Evolutionary conservation across 2,797 vertebrate genomes (phyloP).

Genomic region (Mastacembelus armatus): DNA sequence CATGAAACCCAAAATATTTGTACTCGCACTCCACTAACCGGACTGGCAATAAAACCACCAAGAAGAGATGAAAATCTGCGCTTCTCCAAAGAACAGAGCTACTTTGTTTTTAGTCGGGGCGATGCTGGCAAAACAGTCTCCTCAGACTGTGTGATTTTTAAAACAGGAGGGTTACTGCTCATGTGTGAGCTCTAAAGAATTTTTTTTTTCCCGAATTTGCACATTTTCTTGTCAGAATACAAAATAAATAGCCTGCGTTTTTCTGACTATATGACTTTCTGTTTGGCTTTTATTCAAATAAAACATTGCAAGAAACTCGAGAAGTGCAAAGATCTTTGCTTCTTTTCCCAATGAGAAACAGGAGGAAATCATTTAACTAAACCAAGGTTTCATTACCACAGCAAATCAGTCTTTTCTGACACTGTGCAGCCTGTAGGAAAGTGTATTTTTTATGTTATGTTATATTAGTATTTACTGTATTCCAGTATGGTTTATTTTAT

Average conservation of each 20-base stretch:
- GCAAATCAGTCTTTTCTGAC: too few species aligned
- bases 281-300: neutral
- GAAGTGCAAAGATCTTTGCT: too few species aligned
- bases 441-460: too few species aligned
- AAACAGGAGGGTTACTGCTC: slow-evolving; percentile 36
- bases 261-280: neutral
- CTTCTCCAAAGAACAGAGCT: slow-evolving; percentile 60
- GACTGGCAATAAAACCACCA: slow-evolving; percentile 49
- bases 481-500: too few species aligned
- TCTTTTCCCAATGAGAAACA: too few species aligned
- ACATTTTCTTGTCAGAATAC: slow-evolving; percentile 53
- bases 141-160: slow-evolving; percentile 68
- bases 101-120: slow-evolving; percentile 55
- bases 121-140: slow-evolving; percentile 78
- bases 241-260: slow-evolving; percentile 16
- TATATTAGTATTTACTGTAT: too few species aligned
- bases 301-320: slow-evolving; percentile 25
- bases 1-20: slow-evolving; percentile 71
- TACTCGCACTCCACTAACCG: slow-evolving; percentile 55
- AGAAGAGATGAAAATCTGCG: slow-evolving; percentile 77
- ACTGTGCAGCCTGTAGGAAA: too few species aligned
- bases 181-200: neutral
- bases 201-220: slow-evolving; percentile 39
- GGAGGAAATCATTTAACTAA: too few species aligned
- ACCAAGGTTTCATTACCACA: too few species aligned